Conservation (phyloP, 92 coral and sea anemone genomes). For the Paragorgia papillata region DNA sequence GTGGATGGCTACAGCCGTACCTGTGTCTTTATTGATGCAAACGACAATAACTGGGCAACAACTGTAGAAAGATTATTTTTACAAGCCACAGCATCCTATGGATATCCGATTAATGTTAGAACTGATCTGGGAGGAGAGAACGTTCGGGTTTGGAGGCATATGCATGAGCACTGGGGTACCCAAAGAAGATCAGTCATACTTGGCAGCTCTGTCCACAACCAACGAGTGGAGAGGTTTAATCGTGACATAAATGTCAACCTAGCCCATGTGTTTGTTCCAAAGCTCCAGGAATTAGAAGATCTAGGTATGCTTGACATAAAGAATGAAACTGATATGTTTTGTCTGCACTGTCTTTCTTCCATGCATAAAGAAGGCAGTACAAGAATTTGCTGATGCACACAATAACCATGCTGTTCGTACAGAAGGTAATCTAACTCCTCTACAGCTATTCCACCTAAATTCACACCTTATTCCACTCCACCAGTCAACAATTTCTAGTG, state of each 20-base stretch:
- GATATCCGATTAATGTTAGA: conserved; percentile 19
- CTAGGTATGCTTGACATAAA: conserved; percentile 10
- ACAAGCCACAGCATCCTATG: conserved; percentile 13
- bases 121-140: conserved; percentile 20
- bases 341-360: conserved; percentile 28
- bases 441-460: conserved; percentile 15
- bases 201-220: conserved; percentile 14
- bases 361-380: conserved; percentile 6
- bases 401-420: conserved; percentile 20
- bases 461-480: conserved; percentile 10
- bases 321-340: conserved; percentile 35
- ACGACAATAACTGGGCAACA: conserved; percentile 1
- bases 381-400: conserved; percentile 13
- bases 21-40: conserved; percentile 16
- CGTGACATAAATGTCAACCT: conserved; percentile 15
- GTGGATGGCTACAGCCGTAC: conserved; percentile 31
- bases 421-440: conserved; percentile 11
- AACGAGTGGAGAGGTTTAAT: conserved; percentile 3
- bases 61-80: background rate
- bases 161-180: conserved; percentile 14
- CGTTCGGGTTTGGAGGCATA: conserved; percentile 25
- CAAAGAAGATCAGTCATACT: background rate
- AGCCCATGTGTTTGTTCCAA: conserved; percentile 12
- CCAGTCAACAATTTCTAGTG: background rate
- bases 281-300: conserved; percentile 16